Conservation (phyloP, 2,888 invertebrate species). For the Ornithoptera alexandrae region DNA sequence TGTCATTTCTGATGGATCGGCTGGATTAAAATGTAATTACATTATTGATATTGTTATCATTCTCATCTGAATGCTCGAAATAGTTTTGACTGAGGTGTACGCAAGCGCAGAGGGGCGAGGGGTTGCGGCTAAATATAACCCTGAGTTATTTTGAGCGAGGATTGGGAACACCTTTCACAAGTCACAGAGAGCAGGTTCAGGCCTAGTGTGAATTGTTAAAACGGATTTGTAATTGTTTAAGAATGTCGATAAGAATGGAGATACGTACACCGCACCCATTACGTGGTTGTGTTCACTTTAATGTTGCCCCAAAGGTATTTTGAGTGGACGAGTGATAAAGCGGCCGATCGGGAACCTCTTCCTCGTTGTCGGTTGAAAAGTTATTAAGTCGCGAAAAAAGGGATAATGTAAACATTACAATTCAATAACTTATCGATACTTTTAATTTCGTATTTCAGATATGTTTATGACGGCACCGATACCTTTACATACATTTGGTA, state of each 20-base stretch:
- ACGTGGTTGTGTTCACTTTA: background rate
- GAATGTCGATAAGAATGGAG: constrained; percentile 23
- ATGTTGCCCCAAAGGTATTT: background rate
- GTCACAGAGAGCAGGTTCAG: constrained; percentile 15
- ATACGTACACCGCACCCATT: constrained; percentile 1
- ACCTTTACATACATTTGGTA: background rate
- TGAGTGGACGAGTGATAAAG: background rate
- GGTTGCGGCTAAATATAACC: background rate
- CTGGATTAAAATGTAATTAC: constrained; percentile 2
- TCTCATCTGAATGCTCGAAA: constrained; percentile 3
- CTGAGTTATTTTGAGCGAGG: constrained; percentile 12
- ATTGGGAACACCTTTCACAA: constrained; percentile 17
- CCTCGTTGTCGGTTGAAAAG: too few species aligned
- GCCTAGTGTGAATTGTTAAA: constrained; percentile 23
- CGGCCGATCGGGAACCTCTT: too few species aligned
- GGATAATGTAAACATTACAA: too few species aligned
- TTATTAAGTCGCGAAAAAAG: too few species aligned
- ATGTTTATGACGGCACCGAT: background rate
- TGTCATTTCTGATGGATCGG: constrained; percentile 23
- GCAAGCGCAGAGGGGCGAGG: background rate
- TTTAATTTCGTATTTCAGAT: background rate
- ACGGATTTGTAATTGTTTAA: constrained; percentile 29
- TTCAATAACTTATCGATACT: background rate
- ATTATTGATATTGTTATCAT: constrained; percentile 11
- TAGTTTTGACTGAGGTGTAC: background rate